A percentile compares a stretch with the other conserved stretches of the same genome.
phyloP scores from a whole-genome alignment of 2,888 invertebrate genomes.

The Sphaeridia pumilis region DNA sequence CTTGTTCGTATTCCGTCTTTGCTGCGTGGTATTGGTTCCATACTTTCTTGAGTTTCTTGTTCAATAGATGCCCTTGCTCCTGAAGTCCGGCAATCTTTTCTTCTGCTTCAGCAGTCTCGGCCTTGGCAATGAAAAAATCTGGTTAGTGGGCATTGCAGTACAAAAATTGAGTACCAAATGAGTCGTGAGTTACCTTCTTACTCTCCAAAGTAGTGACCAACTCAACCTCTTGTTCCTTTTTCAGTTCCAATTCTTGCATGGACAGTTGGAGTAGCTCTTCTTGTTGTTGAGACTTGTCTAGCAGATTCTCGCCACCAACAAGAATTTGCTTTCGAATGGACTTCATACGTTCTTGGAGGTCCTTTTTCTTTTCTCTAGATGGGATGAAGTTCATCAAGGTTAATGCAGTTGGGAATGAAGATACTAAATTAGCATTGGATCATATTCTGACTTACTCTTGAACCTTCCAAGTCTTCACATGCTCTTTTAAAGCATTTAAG shows the following conservation, averaged over 20 bases:
- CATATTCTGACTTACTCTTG: conserved; percentile 24
- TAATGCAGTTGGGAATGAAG: background rate
- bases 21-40: conserved; percentile 75
- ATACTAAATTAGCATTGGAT: background rate
- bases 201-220: conserved; percentile 69
- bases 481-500: conserved; percentile 23
- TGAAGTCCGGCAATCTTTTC: conserved; percentile 88
- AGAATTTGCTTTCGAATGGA: conserved; percentile 86
- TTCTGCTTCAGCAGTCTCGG: conserved; percentile 83
- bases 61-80: conserved; percentile 87
- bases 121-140: conserved; percentile 42
- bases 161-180: too few species aligned
- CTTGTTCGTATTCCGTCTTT: conserved; percentile 70
- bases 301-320: conserved; percentile 92
- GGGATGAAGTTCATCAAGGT: background rate
- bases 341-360: conserved; percentile 54
- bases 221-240: conserved; percentile 53
- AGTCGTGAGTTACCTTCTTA: conserved; percentile 62
- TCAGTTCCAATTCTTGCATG: conserved; percentile 65
- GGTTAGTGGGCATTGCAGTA: too few species aligned
- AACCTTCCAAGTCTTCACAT: conserved; percentile 24
- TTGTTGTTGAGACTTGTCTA: conserved; percentile 94
- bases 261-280: conserved; percentile 78
- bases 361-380: conserved; percentile 20
- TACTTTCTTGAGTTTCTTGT: conserved; percentile 80